These are phyloP conservation scores for Trichonephila clavipes DNA, from an alignment of 1,140 invertebrate genomes.

Conservation along the genomic window DNA sequence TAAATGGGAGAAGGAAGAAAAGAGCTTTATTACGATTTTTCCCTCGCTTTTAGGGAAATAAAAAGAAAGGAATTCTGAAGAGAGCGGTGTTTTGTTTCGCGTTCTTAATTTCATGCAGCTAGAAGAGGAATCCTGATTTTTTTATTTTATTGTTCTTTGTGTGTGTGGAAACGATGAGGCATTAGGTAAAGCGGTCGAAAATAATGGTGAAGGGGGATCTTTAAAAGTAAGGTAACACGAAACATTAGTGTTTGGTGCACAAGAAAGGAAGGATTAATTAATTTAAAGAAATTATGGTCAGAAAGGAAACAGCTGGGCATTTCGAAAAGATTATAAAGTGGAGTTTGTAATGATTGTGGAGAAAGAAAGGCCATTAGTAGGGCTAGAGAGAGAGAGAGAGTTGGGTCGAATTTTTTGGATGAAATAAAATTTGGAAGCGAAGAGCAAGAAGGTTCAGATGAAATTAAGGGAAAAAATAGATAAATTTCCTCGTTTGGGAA, in stretches of 20 bases:
- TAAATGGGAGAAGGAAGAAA: neutral
- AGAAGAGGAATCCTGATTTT: neutral
- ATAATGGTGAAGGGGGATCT: conserved; percentile 51
- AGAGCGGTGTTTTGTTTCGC: conserved; percentile 63
- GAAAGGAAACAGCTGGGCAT: conserved; percentile 54
- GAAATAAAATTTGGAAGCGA: neutral
- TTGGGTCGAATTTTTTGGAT: neutral
- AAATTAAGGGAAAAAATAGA: neutral
- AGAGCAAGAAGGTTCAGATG: neutral
- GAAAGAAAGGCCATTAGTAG: conserved; percentile 36
- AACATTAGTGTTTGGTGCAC: conserved; percentile 68
- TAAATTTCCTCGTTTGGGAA: neutral
- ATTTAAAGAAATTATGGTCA: conserved; percentile 61
- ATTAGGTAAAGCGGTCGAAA: conserved; percentile 61
- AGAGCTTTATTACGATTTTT: conserved; percentile 60
- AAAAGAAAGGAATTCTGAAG: conserved; percentile 15
- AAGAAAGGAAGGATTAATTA: conserved; percentile 60
- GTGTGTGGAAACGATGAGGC: conserved; percentile 17
- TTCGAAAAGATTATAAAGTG: conserved; percentile 22
- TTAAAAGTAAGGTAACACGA: conserved; percentile 67
- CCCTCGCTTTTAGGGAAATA: conserved; percentile 39
- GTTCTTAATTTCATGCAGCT: conserved; percentile 45
- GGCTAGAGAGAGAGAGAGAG: neutral
- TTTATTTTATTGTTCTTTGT: conserved; percentile 6
- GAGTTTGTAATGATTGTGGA: conserved; percentile 6